Conservation (phyloP, 37 sponge, comb jelly and placozoan species). For the Halichondria panicea region DNA sequence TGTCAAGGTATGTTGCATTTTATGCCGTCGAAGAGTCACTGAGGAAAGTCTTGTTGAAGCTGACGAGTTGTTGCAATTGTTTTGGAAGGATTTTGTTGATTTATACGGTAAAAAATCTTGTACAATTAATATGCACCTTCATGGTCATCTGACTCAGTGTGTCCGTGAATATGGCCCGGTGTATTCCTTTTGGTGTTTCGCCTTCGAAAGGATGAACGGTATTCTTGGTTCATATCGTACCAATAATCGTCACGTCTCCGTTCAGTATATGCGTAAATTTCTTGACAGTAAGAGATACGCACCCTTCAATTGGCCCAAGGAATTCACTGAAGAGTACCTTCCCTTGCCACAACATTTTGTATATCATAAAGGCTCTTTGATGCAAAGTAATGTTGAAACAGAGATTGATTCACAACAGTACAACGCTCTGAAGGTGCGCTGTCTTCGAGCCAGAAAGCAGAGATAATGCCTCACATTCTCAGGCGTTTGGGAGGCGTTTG, state of each 20-base stretch:
- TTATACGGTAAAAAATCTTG: slow-evolving; percentile 3
- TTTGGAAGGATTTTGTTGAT: neutral
- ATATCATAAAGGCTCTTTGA: neutral
- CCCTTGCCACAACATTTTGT: neutral
- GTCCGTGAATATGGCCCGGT: slow-evolving; percentile 34
- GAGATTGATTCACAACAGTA: neutral
- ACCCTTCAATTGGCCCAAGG: neutral
- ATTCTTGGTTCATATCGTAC: too few relatives aligned
- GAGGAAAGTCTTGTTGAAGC: slow-evolving; percentile 11
- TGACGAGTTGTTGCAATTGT: neutral
- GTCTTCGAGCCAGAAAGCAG: neutral
- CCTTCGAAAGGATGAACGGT: slow-evolving; percentile 46
- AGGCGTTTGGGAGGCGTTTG: neutral
- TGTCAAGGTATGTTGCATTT: slow-evolving; percentile 22
- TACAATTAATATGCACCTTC: slow-evolving; percentile 38
- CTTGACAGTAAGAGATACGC: neutral
- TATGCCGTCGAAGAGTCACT: slow-evolving; percentile 17
- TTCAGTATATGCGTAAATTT: neutral
- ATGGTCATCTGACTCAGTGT: slow-evolving; percentile 24
- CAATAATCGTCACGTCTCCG: too few relatives aligned
- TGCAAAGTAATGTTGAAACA: neutral
- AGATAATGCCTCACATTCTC: neutral
- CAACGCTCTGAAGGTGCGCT: neutral
- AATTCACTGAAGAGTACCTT: neutral
- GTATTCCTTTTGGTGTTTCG: slow-evolving; percentile 33